Base-by-base conservation (phyloP, 2,888 invertebrate species). In the Tetanocera ferruginea region DNA sequence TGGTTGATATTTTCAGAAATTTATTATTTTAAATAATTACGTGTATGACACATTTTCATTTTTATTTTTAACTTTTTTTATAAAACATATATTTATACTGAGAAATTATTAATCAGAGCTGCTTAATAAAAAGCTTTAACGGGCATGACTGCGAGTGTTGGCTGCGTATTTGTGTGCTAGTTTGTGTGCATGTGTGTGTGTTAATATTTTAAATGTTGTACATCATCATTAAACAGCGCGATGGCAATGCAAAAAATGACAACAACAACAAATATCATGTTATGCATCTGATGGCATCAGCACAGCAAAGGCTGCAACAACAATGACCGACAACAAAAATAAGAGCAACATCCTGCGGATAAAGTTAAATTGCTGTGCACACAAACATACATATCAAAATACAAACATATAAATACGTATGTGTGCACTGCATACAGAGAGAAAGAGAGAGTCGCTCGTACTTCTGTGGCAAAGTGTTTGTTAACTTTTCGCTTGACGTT, bases 161-260 rank as follows among this genome's bases (percentile, higher is more conserved):
- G 8, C n/a, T 19, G 2, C 23, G 14, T 0, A 57, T 1, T 9
- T 25, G 57, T 57, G 19, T 9, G 49, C 8, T 9, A 3, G 49
- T 23, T 8, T n/a, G 34, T 25, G 25, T 49, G 3, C 9, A 37
- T 66, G 37, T 66, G 25, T 25, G 23, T 51, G 69, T 69, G 51
- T 69, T 69, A 51, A 49, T 49, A 14, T 69, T 19, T 34, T 14
- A 51, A 69, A 51, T 69, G 69, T 69, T 51, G 51, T 69, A 52
- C 69, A 69, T 69, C 69, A 69, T 69, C 28, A 69, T 69, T 52
- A 49, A 69, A 28, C 66, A 57, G 57, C 67, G 37, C 57, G 23
- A 37, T 28, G 25, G 28, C 64, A 43, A 43, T 11, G 43, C 43
- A 43, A 64, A 55, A 9, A 43, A 64, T 25, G 3, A 25, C 51